phyloP scores from a whole-genome alignment of 2,888 invertebrate species.

The Calliopum simillimum region DNA sequence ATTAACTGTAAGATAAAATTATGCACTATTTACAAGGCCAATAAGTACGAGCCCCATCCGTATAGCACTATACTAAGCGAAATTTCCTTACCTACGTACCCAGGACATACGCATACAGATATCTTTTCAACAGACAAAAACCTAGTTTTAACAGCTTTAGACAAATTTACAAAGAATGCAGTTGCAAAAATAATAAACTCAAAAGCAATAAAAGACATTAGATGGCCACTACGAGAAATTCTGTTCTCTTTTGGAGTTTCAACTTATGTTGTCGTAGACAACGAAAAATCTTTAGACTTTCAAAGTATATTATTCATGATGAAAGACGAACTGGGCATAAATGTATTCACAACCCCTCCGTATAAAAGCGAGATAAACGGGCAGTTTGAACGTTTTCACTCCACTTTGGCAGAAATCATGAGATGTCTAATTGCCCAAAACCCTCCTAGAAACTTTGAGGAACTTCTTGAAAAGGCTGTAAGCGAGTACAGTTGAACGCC shows the following conservation, averaged over 20 bases:
- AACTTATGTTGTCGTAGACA: constrained; percentile 13
- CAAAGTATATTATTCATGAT: too few relatives aligned
- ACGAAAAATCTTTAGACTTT: neutral
- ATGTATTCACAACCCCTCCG: too few relatives aligned
- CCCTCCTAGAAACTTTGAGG: too few relatives aligned
- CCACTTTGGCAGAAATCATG: too few relatives aligned
- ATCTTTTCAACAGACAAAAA: constrained; percentile 2
- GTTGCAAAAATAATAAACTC: constrained; percentile 23
- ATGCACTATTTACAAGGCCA: constrained; percentile 19
- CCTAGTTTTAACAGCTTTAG: neutral
- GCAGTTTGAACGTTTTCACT: too few relatives aligned
- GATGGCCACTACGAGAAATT: constrained; percentile 2
- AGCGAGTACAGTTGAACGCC: too few relatives aligned
- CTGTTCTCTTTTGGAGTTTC: constrained; percentile 9
- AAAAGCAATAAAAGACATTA: constrained; percentile 27
- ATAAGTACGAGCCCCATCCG: constrained; percentile 28
- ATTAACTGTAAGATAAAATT: constrained; percentile 20
- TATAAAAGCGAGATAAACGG: too few relatives aligned
- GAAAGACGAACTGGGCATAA: too few relatives aligned
- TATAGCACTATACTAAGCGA: neutral
- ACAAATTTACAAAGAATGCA: constrained; percentile 19
- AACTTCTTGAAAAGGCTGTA: too few relatives aligned
- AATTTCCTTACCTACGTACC: neutral
- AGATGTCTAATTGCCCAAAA: too few relatives aligned
- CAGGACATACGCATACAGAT: constrained; percentile 19